Base-by-base conservation (phyloP, 2,797 vertebrate genomes). In the Enteromius anoplus region DNA sequence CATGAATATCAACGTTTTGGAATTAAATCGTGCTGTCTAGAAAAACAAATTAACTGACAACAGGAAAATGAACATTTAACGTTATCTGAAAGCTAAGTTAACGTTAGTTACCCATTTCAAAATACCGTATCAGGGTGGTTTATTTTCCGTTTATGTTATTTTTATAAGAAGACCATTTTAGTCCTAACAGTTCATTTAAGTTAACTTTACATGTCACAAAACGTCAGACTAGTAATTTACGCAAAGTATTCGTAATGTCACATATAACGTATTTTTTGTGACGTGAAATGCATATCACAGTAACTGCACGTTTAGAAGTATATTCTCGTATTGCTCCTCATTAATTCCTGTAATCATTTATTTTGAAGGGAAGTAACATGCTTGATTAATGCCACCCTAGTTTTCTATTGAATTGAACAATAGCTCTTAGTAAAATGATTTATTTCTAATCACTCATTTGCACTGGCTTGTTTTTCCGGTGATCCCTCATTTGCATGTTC, bases 401-500 rank as follows among this genome's bases (percentile, higher is more conserved):
- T 37, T 75, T 49, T 65, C 26, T 65, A 14, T 32, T n/a, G 17
- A n/a, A 6, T 4, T 5, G 21, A 23, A 40, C 32, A 75, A 42
- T 51, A 17, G 51, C 29, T 37, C 8, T 42, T 42, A 66, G 23
- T 51, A 26, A 58, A 26, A 49, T 55, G 14, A 55, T 55, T 58
- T 40, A 49, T 34, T 62, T 45, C 7, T 45, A 21, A 77, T 79
- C 15, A 12, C 8, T 23, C 5, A 8, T 32, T 23, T 23, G 9
- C 21, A 60, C 17, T 5, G 49, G 15, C n/a, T 53, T 58, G 65
- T 29, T 80, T 79, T 80, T 21, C 65, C 2, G 49, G 60, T 19
- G 42, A 34, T 7, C 10, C 68, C 53, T 72, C 40, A 81, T 72
- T 45, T 71, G 37, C 37, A 49, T 62, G 40, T 62, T 32, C 40